A percentile compares a stretch with the other conserved stretches of the same genome.
Conservation (phyloP, 2,888 invertebrate genomes). For the Acanthosepion pharaonis region DNA sequence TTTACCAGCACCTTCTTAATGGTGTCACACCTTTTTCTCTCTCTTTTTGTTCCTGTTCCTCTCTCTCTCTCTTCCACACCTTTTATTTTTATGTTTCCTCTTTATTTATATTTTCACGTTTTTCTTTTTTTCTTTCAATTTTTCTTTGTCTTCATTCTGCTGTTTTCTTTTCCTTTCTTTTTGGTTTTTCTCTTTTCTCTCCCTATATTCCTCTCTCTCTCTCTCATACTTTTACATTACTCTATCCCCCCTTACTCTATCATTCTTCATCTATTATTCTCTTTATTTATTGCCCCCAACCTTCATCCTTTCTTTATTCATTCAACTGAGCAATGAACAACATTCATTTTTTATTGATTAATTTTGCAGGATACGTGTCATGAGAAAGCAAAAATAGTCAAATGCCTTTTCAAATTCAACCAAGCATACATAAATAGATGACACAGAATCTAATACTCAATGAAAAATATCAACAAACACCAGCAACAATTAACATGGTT, state of each 20-base stretch:
- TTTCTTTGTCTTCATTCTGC: background rate
- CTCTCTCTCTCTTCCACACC: background rate
- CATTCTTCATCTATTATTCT: background rate
- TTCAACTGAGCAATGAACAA: no score
- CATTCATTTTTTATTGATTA: no score
- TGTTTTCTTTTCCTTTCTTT: conserved; percentile 8
- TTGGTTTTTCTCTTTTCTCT: background rate
- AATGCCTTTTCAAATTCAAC: no score
- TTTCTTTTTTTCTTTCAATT: conserved; percentile 42
- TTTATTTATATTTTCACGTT: conserved; percentile 44
- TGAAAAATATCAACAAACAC: no score
- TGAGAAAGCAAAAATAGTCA: no score
- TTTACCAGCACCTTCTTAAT: no score
- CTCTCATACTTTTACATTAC: background rate
- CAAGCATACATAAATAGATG: no score
- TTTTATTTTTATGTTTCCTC: background rate
- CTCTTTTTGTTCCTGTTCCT: background rate
- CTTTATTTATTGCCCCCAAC: background rate
- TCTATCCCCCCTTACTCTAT: background rate
- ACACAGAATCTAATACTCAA: no score
- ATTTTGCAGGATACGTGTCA: no score
- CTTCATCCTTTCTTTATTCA: background rate
- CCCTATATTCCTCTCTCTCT: background rate
- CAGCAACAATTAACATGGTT: no score
- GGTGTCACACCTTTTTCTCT: background rate